Conservation (phyloP, 2,797 vertebrate species). For the Sardinella longiceps region DNA sequence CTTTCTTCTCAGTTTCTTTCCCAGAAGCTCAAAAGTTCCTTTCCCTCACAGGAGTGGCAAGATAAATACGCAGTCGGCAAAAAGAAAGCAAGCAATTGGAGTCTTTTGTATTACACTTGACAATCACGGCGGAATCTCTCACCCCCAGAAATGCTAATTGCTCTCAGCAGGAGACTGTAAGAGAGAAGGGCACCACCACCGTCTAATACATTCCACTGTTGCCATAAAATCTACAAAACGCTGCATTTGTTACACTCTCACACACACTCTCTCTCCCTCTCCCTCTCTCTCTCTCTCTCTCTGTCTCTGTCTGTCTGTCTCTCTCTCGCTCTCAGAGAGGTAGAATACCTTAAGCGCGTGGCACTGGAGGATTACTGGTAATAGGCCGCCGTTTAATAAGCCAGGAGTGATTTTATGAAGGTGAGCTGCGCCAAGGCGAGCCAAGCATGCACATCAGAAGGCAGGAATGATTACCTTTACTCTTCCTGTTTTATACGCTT, state of each 20-base stretch:
- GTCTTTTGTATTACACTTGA: slow-evolving; percentile 72
- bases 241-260: slow-evolving; percentile 45
- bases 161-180: slow-evolving; percentile 73
- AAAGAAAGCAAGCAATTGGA: slow-evolving; percentile 69
- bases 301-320: not conserved
- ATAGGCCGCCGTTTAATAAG: slow-evolving; percentile 59
- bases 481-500: slow-evolving; percentile 50
- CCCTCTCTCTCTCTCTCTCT: slow-evolving; percentile 19
- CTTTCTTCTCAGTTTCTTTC: slow-evolving; percentile 28
- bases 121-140: slow-evolving; percentile 69
- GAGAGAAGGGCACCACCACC: slow-evolving; percentile 56
- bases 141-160: slow-evolving; percentile 77
- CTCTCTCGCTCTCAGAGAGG: slow-evolving; percentile 33
- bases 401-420: slow-evolving; percentile 60
- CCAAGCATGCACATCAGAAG: slow-evolving; percentile 42
- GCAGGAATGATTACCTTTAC: slow-evolving; percentile 50
- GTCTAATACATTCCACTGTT: slow-evolving; percentile 63
- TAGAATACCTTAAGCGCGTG: slow-evolving; percentile 57
- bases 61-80: slow-evolving; percentile 50
- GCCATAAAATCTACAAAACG: slow-evolving; percentile 62
- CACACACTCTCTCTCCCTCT: not conserved
- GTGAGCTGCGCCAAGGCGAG: slow-evolving; percentile 48
- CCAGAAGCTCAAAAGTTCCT: slow-evolving; percentile 42
- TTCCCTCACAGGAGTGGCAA: slow-evolving; percentile 37
- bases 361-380: slow-evolving; percentile 58